Conservation (phyloP, 2,888 invertebrate genomes). For the Perizoma affinitatum region DNA sequence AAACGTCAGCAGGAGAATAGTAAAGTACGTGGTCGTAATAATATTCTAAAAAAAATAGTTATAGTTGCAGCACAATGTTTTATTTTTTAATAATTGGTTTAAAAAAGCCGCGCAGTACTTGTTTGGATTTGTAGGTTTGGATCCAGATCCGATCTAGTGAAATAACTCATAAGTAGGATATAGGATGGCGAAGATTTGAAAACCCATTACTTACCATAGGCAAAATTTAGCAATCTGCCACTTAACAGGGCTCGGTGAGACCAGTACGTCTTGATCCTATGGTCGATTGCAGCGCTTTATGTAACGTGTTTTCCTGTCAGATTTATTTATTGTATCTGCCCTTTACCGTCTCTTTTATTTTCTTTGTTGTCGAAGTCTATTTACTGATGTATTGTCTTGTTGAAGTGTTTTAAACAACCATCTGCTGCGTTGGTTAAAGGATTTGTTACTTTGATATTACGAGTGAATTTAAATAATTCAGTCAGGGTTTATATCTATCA, state of each 20-base stretch:
- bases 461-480: background rate
- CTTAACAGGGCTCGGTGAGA: constrained; percentile 10
- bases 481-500: too few species aligned
- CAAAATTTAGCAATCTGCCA: background rate
- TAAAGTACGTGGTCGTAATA: too few species aligned
- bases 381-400: constrained; percentile 17
- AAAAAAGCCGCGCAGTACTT: too few species aligned
- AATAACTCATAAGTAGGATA: too few species aligned
- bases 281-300: constrained; percentile 35
- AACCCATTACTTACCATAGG: background rate
- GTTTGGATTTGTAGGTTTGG: too few species aligned
- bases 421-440: background rate
- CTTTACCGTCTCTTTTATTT: constrained; percentile 22
- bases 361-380: constrained; percentile 23
- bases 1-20: too few species aligned
- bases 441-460: background rate
- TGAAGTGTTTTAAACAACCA: constrained; percentile 7
- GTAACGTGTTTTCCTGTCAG: constrained; percentile 32
- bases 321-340: constrained; percentile 30
- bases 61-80: too few species aligned
- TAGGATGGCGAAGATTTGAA: constrained; percentile 4
- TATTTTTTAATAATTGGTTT: too few species aligned
- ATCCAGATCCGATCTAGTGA: too few species aligned
- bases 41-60: too few species aligned
- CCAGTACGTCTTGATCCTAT: constrained; percentile 36